These are phyloP conservation scores for Lasius fuliginosus DNA, from an alignment of 2,888 invertebrate species.

Conservation along the genomic window DNA sequence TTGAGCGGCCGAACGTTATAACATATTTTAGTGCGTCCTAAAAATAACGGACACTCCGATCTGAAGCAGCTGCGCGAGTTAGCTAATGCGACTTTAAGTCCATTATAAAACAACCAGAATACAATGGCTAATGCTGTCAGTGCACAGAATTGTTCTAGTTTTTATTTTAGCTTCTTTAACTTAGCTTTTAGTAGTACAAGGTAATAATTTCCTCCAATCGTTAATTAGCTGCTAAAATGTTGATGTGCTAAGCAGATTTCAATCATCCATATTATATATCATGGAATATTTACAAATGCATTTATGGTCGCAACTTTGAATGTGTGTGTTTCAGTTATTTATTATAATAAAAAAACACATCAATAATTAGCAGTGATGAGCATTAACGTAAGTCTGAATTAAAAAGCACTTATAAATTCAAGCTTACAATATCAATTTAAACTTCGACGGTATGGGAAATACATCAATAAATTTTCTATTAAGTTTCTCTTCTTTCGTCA, in stretches of 20 bases:
- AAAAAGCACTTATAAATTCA: neutral
- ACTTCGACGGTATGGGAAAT: neutral
- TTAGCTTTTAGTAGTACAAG: neutral
- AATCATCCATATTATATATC: neutral
- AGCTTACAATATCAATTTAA: conserved; percentile 1
- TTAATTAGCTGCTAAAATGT: neutral
- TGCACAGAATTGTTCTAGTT: neutral
- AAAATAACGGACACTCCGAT: conserved; percentile 3
- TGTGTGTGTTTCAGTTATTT: neutral
- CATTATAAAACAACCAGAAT: neutral
- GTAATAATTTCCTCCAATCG: neutral
- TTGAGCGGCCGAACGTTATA: conserved; percentile 43
- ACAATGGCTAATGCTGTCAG: neutral
- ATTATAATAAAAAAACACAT: neutral
- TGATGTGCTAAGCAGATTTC: neutral
- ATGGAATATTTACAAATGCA: neutral
- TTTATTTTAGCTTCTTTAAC: neutral
- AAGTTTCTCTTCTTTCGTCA: conserved; percentile 24
- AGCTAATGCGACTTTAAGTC: neutral
- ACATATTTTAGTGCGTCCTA: conserved; percentile 6
- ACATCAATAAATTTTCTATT: conserved; percentile 5
- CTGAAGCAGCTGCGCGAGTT: neutral
- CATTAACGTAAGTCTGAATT: neutral
- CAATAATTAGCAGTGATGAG: neutral
- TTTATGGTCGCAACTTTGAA: neutral